Evolutionary conservation across 2,797 vertebrate genomes (phyloP), one percentile per base, ranked within the genome.

Genomic region (Phylloscopus collybita): DNA sequence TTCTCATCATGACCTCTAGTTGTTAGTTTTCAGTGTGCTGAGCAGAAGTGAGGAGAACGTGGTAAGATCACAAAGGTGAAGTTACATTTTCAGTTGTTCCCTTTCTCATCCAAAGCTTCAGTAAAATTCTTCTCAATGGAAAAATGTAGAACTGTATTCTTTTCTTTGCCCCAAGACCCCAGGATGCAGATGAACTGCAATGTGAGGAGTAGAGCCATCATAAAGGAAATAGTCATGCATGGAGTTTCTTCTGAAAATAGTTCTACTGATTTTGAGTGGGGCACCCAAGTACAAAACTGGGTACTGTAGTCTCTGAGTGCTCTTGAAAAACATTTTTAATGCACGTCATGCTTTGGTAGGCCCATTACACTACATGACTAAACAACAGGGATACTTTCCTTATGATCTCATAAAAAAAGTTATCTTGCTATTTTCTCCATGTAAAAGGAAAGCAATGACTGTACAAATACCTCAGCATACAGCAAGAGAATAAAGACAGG

Each of bases 401-500:
- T 71, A 60, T 2, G 45, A 70, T 73, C 26, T 44, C 14, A 92
- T 65, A 1, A 32, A 70, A 81, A 69, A 91, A 49, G 18, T 47
- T 69, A 40, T 40, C 38, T 42, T 59, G 22, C 20, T 78, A 32
- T 85, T 70, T 36, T 91, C 25, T 42, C n/a, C 27, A 34, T 79
- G 66, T 51, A 74, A 73, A 92, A 91, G 42, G 26, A 91, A 94
- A 90, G 32, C 36, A 75, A 61, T 91, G 71, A 92, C 84, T 94
- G 54, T 51, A 88, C 42, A 78, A 92, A 91, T 87, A 71, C 22
- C 86, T 86, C 50, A 69, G 47, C 49, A 65, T 29, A 89, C 0
- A 0, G 60, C 78, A 75, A 88, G 50, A 79, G 47, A 91, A 90
- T 78, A 93, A 89, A 92, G 72, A 34, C 78, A 95, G 53, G 69